Conservation (phyloP, 2,797 vertebrate genomes). For the Dipus sagitta region DNA sequence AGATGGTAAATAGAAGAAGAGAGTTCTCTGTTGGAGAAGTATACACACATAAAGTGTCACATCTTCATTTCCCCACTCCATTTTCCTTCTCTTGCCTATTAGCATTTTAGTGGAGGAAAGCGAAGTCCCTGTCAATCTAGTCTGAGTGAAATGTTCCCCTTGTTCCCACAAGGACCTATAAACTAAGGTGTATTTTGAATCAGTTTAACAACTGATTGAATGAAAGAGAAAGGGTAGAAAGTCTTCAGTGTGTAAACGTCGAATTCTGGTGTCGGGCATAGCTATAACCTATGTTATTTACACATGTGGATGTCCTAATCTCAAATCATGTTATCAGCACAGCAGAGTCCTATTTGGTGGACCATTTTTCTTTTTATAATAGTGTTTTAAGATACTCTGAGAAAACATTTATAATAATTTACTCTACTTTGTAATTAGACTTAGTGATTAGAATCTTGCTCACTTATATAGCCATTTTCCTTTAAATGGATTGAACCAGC, state of each 20-base stretch:
- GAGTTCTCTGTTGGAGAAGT: neutral
- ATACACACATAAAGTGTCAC: neutral
- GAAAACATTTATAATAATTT: constrained; percentile 83
- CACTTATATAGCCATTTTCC: constrained; percentile 72
- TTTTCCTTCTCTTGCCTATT: constrained; percentile 22
- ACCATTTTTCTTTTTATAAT: constrained; percentile 74
- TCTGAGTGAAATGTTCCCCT: constrained; percentile 23
- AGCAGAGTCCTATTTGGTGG: constrained; percentile 61
- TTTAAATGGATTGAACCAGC: constrained; percentile 77
- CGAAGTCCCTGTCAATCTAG: constrained; percentile 15
- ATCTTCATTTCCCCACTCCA: neutral
- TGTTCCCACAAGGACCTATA: neutral
- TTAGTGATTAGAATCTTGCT: constrained; percentile 79
- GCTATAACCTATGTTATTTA: constrained; percentile 30
- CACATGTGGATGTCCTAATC: constrained; percentile 44
- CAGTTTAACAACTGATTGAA: constrained; percentile 50
- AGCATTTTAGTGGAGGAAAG: neutral
- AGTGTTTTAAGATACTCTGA: constrained; percentile 76
- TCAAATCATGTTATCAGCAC: constrained; percentile 13
- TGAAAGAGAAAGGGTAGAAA: constrained; percentile 46
- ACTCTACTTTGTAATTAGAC: constrained; percentile 80
- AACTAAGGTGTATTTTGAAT: constrained; percentile 54
- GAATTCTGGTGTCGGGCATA: constrained; percentile 43
- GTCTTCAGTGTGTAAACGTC: constrained; percentile 38
- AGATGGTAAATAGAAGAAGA: constrained; percentile 26